Evolutionary conservation across 2,113 vertebrate species (phyloP).

Genomic region (Dicentrarchus labrax): DNA sequence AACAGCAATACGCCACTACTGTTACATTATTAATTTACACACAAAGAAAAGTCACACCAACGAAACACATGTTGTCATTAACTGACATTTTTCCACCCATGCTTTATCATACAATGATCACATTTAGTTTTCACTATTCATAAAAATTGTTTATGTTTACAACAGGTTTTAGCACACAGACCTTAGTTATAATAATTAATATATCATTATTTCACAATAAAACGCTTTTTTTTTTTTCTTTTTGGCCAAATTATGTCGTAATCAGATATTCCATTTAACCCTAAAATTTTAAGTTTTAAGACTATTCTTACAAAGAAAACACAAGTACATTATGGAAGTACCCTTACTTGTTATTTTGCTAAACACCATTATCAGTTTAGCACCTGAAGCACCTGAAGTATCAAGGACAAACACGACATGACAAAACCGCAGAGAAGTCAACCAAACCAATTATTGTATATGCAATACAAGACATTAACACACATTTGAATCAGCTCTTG

Average conservation of each 20-base stretch:
- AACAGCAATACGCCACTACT: constrained; percentile 13
- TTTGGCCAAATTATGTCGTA: background rate
- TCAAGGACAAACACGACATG: constrained; percentile 31
- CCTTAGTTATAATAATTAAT: background rate
- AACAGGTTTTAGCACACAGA: background rate
- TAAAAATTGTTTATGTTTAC: background rate
- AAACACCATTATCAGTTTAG: constrained; percentile 37
- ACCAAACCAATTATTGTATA: constrained; percentile 13
- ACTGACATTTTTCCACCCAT: constrained; percentile 24
- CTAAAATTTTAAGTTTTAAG: background rate
- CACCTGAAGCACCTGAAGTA: background rate
- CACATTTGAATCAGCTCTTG: constrained; percentile 27
- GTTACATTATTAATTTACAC: constrained; percentile 51
- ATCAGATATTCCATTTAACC: background rate
- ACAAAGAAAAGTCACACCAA: constrained; percentile 16
- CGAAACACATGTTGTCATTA: constrained; percentile 31
- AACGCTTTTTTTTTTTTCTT: background rate
- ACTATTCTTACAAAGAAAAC: background rate
- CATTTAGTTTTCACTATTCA: constrained; percentile 21
- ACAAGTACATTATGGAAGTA: background rate
- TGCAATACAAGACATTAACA: constrained; percentile 45
- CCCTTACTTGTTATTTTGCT: constrained; percentile 22
- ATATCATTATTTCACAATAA: background rate
- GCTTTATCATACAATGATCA: constrained; percentile 21
- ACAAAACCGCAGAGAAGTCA: constrained; percentile 24